These are phyloP conservation scores for Aplochiton taeniatus DNA, from an alignment of 2,797 vertebrate species.

Conservation along the genomic window DNA sequence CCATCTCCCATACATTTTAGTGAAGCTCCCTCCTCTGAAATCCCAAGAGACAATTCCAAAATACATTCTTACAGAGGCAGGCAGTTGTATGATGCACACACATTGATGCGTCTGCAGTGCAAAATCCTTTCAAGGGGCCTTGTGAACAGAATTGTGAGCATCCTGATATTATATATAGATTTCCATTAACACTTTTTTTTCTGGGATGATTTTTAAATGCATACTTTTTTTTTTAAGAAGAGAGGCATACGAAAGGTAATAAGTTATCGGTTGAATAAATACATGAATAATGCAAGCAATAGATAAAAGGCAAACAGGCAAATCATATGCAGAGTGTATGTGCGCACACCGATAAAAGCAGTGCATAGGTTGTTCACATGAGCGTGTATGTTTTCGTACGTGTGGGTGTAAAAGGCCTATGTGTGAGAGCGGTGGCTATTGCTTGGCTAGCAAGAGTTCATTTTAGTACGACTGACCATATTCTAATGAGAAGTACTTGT, in stretches of 20 bases:
- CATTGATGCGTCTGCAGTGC: slow-evolving; percentile 16
- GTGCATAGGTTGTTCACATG: not conserved
- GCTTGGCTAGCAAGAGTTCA: slow-evolving; percentile 50
- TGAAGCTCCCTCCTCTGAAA: slow-evolving; percentile 1
- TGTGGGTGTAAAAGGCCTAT: not conserved
- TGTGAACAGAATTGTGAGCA: slow-evolving; percentile 33
- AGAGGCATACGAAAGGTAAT: slow-evolving; percentile 27
- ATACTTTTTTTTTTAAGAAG: slow-evolving; percentile 41
- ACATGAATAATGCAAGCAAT: slow-evolving; percentile 52
- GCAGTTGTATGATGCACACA: slow-evolving; percentile 17
- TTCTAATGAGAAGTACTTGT: slow-evolving; percentile 51
- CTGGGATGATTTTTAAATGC: slow-evolving; percentile 32
- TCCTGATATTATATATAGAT: slow-evolving; percentile 45
- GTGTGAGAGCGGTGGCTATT: slow-evolving; percentile 31
- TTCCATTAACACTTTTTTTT: slow-evolving; percentile 18
- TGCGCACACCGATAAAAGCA: slow-evolving; percentile 21
- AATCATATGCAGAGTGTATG: slow-evolving; percentile 34
- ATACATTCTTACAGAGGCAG: slow-evolving; percentile 13
- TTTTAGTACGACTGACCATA: slow-evolving; percentile 62
- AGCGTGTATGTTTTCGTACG: slow-evolving; percentile 26
- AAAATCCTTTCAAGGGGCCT: slow-evolving; percentile 22
- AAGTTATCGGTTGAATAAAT: slow-evolving; percentile 59
- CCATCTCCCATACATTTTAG: not conserved
- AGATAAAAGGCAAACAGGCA: slow-evolving; percentile 52
- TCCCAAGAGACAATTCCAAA: slow-evolving; percentile 23